phyloP scores from a whole-genome alignment of 2,888 invertebrate genomes.

The Lasioglossum oenotherae region DNA sequence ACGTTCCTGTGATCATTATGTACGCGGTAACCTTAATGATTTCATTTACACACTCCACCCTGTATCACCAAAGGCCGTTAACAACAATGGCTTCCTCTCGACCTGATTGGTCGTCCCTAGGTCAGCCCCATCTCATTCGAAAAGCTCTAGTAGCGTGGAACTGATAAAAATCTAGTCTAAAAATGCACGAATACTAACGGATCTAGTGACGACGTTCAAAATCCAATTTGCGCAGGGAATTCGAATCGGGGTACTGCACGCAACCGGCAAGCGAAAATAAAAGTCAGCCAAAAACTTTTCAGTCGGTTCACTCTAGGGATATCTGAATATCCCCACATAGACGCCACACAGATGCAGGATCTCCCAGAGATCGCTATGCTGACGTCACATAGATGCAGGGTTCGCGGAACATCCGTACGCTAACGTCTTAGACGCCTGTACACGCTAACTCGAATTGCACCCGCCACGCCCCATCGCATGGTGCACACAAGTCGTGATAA shows the following conservation, averaged over 20 bases:
- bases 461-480: background rate
- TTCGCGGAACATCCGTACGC: background rate
- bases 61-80: background rate
- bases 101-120: background rate
- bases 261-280: constrained; percentile 62
- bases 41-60: too few species aligned
- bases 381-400: background rate
- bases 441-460: background rate
- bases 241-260: constrained; percentile 47
- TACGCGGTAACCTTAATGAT: background rate
- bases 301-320: constrained; percentile 42
- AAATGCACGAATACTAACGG: background rate
- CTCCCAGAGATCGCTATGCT: background rate
- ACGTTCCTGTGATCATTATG: background rate
- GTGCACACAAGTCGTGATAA: background rate
- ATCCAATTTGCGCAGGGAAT: background rate
- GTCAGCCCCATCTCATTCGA: background rate
- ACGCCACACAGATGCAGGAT: background rate
- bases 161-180: background rate
- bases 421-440: background rate
- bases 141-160: background rate
- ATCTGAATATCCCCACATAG: background rate
- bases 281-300: constrained; percentile 46
- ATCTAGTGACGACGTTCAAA: too few species aligned
- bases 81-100: background rate